Evolutionary conservation across 2,888 invertebrate species (phyloP).

Genomic region (Drosophila mulleri): DNA sequence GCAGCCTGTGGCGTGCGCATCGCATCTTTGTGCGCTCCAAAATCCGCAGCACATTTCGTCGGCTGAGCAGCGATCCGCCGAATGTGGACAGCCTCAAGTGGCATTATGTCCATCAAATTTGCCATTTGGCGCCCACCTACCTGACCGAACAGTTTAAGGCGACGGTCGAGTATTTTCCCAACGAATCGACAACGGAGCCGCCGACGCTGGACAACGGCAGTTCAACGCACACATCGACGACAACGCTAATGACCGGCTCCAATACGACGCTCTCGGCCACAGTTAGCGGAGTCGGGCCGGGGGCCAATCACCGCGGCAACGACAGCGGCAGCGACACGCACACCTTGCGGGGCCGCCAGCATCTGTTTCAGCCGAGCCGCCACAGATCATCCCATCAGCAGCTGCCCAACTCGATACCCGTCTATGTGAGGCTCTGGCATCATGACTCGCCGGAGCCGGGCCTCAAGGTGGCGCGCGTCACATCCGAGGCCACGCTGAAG

Average conservation of each 20-base stretch:
- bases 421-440: slow-evolving; percentile 75
- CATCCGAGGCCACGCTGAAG: slow-evolving; percentile 86
- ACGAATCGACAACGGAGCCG: slow-evolving; percentile 88
- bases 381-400: slow-evolving; percentile 13
- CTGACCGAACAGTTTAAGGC: slow-evolving; percentile 87
- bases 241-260: slow-evolving; percentile 83
- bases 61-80: slow-evolving; percentile 87
- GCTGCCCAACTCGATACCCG: slow-evolving; percentile 53
- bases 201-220: slow-evolving; percentile 17
- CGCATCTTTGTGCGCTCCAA: slow-evolving; percentile 91
- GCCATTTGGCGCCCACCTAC: slow-evolving; percentile 93
- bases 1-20: slow-evolving; percentile 91
- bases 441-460: slow-evolving; percentile 86
- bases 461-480: slow-evolving; percentile 87
- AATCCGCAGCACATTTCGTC: slow-evolving; percentile 88
- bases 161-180: slow-evolving; percentile 86
- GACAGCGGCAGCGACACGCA: slow-evolving; percentile 37
- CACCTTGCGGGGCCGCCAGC: slow-evolving; percentile 5
- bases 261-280: slow-evolving; percentile 59
- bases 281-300: slow-evolving; percentile 27
- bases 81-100: slow-evolving; percentile 89
- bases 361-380: slow-evolving; percentile 9
- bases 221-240: slow-evolving; percentile 42
- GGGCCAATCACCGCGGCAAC: slow-evolving; percentile 26
- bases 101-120: slow-evolving; percentile 92